phyloP scores from a whole-genome alignment of 2,888 invertebrate genomes.

The Brenthis hecate region DNA sequence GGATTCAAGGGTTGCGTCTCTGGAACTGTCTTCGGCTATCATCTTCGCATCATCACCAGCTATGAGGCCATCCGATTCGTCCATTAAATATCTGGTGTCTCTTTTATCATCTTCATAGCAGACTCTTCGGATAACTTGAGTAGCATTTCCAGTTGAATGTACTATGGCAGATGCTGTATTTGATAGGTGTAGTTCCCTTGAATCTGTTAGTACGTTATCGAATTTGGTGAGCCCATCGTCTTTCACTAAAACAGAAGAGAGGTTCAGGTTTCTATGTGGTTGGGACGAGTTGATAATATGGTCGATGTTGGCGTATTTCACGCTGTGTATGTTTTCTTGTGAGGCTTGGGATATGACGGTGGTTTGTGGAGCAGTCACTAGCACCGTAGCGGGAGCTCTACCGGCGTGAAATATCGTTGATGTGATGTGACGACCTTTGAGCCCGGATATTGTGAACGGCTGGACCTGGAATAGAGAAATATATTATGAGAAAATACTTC shows the following conservation, averaged over 20 bases:
- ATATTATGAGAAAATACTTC: not conserved
- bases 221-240: conserved; percentile 65
- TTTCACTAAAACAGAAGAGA: conserved; percentile 65
- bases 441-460: conserved; percentile 64
- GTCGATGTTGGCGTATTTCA: conserved; percentile 68
- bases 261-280: conserved; percentile 53
- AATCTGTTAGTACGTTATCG: conserved; percentile 63
- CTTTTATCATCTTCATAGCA: conserved; percentile 63
- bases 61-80: conserved; percentile 59
- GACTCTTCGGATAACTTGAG: conserved; percentile 73
- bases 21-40: conserved; percentile 62
- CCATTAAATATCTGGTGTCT: conserved; percentile 56
- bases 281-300: conserved; percentile 65
- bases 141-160: conserved; percentile 65
- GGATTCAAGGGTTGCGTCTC: conserved; percentile 60
- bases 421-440: conserved; percentile 69
- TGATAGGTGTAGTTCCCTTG: conserved; percentile 63
- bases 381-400: conserved; percentile 67
- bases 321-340: conserved; percentile 51
- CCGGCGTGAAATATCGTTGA: conserved; percentile 71
- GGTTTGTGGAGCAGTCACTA: conserved; percentile 69
- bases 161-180: conserved; percentile 69
- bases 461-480: conserved; percentile 59
- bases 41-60: conserved; percentile 64
- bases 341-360: conserved; percentile 73